phyloP scores from a whole-genome alignment of 2,113 vertebrate species.

The Phylloscopus trochilus region DNA sequence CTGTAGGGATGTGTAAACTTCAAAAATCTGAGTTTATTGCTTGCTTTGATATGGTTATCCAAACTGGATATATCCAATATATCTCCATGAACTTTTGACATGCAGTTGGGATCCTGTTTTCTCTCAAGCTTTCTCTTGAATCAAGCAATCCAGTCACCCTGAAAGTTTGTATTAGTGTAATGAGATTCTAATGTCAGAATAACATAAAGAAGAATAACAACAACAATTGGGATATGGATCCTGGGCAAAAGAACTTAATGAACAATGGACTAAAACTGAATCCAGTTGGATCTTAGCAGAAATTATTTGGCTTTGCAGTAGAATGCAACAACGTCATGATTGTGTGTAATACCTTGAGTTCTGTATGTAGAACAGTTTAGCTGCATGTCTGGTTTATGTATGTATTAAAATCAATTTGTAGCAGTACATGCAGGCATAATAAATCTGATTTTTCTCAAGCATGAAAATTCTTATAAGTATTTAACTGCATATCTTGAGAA shows the following conservation, averaged over 20 bases:
- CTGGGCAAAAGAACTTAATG: background rate
- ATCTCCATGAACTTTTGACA: background rate
- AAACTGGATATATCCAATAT: background rate
- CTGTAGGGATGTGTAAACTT: background rate
- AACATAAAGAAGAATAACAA: background rate
- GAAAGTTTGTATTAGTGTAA: background rate
- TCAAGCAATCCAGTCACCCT: background rate
- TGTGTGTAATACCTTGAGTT: background rate
- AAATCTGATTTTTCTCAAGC: background rate
- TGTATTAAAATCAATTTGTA: background rate
- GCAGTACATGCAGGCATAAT: background rate
- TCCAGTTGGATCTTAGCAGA: background rate
- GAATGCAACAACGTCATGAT: background rate
- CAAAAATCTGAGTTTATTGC: background rate
- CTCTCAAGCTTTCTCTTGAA: background rate
- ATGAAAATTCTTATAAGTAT: background rate
- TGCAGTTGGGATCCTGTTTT: background rate
- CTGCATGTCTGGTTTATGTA: background rate
- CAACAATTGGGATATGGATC: background rate
- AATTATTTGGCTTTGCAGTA: background rate
- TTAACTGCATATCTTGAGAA: background rate
- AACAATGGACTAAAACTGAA: background rate
- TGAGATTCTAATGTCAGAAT: background rate
- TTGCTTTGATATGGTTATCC: background rate
- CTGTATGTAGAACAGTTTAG: background rate